Base-by-base conservation (phyloP, 2,797 vertebrate species). In the Poecilia picta region DNA sequence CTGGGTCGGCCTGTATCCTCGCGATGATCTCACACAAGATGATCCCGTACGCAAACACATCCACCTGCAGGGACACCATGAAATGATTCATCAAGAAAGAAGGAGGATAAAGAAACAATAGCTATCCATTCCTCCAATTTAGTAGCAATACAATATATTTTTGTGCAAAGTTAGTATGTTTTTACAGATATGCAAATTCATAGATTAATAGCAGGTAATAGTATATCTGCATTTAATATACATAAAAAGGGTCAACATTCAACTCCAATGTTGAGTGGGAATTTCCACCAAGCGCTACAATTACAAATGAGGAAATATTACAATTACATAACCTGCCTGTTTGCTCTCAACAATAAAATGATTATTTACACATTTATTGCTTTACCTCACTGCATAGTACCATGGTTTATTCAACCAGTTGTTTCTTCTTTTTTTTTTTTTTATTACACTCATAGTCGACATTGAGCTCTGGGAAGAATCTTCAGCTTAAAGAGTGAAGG, bases 1-100 rank as follows among this genome's bases (percentile, higher is more conserved):
- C 98, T 0, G 98, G 98, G 91, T 99, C 98, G 0, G 98, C 98
- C 1, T 98, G 97, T 76, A 99, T 95, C 73, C 98, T 95, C 4
- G 97, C 98, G 0, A 99, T 98, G 74, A 96, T 91, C 95, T 99
- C 98, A 4, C 98, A 98, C 73, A 99, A 93, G 93, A 99, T 97
- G 87, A 99, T 99, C 55, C 98, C 98, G 0, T 96, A 99, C 0
- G 98, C 97, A 70, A 99, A 99, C 87, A 99, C 96, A 1, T 99
- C 98, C 0, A 97, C 97, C 98, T 99, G 90, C 31, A 68, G 28
- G 75, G 51, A 85, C 10, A 82, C 16, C 33, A 78, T 15, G 20
- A 41, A 12, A 75, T 0, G 16, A 62, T 73, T 41, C 0, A 41
- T 68, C 64, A 36, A 7, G 0, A 59, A 83, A 23, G 25, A 55